Conservation (phyloP, 2,797 vertebrate species). For the Ficedula albicollis region DNA sequence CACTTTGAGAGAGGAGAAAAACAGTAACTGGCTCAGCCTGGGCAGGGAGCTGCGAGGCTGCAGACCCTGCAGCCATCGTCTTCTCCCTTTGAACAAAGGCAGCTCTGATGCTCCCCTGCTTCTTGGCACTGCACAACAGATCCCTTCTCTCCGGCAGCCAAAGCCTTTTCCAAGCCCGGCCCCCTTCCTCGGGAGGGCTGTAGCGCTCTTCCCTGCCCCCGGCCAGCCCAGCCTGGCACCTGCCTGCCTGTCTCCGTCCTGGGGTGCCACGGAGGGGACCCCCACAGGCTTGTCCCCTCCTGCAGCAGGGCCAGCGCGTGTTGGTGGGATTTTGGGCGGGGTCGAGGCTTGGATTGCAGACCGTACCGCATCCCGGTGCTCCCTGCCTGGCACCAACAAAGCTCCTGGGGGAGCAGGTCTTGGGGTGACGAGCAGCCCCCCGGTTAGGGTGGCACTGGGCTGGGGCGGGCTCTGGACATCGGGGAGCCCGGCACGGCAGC, state of each 20-base stretch:
- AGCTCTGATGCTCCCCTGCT: slow-evolving; percentile 33
- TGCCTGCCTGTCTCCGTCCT: background rate
- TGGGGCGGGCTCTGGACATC: background rate
- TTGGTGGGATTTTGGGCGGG: background rate
- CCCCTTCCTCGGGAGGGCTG: background rate
- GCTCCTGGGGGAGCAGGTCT: background rate
- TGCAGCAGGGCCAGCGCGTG: background rate
- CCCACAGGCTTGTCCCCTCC: background rate
- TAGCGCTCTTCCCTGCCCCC: background rate
- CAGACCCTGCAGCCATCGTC: background rate
- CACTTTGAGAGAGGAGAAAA: background rate
- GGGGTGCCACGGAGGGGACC: background rate
- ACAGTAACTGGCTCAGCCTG: background rate
- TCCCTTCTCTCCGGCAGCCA: slow-evolving; percentile 33
- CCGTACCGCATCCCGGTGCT: background rate
- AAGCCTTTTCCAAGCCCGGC: background rate
- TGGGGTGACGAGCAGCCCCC: background rate
- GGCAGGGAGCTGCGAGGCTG: background rate
- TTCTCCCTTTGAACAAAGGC: slow-evolving; percentile 35
- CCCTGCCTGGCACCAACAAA: rapidly evolving
- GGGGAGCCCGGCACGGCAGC: background rate
- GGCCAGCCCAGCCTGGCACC: background rate
- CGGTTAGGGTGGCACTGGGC: rapidly evolving
- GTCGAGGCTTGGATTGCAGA: no score
- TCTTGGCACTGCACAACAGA: slow-evolving; percentile 16